A percentile compares a stretch with the other conserved stretches of the same genome.
phyloP scores from a whole-genome alignment of 2,888 invertebrate species.

The Epicampocera succincta region DNA sequence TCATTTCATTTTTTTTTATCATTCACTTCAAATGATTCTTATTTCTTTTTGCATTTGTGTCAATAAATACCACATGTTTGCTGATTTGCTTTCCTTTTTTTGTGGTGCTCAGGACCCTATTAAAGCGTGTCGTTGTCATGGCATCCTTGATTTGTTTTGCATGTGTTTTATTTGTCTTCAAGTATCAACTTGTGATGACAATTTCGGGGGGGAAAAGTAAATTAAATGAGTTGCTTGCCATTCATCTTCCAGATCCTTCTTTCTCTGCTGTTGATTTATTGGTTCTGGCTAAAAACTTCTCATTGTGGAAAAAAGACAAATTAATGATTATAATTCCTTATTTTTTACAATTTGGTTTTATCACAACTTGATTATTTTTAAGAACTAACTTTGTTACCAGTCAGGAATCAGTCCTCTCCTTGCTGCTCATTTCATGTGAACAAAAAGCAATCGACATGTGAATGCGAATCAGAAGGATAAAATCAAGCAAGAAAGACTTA shows the following conservation, averaged over 20 bases:
- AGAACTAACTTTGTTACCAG: too few relatives aligned
- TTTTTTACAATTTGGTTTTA: too few relatives aligned
- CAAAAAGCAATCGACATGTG: too few relatives aligned
- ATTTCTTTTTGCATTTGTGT: slow-evolving; percentile 22
- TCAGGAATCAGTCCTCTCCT: too few relatives aligned
- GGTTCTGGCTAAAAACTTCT: not conserved
- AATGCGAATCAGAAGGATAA: too few relatives aligned
- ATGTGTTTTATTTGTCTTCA: slow-evolving; percentile 20
- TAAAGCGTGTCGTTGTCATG: slow-evolving; percentile 20
- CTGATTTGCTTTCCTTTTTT: slow-evolving; percentile 14
- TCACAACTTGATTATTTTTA: too few relatives aligned
- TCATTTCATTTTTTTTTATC: not conserved
- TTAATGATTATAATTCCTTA: not conserved
- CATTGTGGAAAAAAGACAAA: not conserved
- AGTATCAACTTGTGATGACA: slow-evolving; percentile 29
- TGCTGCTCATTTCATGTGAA: too few relatives aligned
- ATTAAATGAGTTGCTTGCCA: slow-evolving; percentile 2
- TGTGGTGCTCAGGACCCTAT: too few relatives aligned
- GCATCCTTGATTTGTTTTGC: not conserved
- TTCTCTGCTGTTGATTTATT: slow-evolving; percentile 1
- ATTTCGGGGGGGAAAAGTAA: not conserved
- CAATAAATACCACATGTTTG: slow-evolving; percentile 62
- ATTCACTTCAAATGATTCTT: not conserved
- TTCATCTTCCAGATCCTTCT: not conserved
- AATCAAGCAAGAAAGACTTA: too few relatives aligned